Percentiles rank a stretch among this genome's conserved stretches.
Evolutionary conservation across 2,888 invertebrate species (phyloP).

Genomic region (Sesia apiformis): DNA sequence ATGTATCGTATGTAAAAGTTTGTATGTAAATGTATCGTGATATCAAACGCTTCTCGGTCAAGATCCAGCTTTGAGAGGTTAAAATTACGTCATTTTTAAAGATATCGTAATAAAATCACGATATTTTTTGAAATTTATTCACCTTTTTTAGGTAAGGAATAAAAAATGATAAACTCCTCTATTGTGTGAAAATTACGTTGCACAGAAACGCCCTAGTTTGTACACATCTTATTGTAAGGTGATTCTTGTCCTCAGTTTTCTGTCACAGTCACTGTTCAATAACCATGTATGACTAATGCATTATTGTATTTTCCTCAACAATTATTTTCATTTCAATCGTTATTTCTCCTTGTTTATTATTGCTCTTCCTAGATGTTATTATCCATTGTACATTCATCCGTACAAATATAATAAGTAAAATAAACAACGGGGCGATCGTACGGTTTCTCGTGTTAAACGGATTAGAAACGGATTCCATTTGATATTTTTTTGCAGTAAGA

Average conservation of each 20-base stretch:
- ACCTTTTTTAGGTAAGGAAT: too few relatives aligned
- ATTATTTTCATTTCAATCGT: neutral
- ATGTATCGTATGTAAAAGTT: too few relatives aligned
- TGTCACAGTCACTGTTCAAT: constrained; percentile 8
- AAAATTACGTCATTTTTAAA: too few relatives aligned
- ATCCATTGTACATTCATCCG: neutral
- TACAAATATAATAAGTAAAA: neutral
- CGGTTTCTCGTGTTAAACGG: neutral
- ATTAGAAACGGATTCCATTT: neutral
- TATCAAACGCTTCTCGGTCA: too few relatives aligned
- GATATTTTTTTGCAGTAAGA: too few relatives aligned
- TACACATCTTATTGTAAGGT: too few relatives aligned
- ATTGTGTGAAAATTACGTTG: constrained; percentile 3
- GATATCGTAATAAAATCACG: too few relatives aligned
- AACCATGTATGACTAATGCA: constrained; percentile 10
- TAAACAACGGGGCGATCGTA: neutral
- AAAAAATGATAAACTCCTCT: neutral
- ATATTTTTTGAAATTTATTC: too few relatives aligned
- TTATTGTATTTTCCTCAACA: neutral
- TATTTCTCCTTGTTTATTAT: neutral
- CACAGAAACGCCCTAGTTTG: too few relatives aligned
- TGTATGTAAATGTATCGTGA: too few relatives aligned
- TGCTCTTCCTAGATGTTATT: neutral
- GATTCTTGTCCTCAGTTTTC: constrained; percentile 11
- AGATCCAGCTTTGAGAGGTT: too few relatives aligned